Percentiles rank a stretch among this genome's conserved stretches.
These are phyloP conservation scores for Psephotus haematonotus DNA, from an alignment of 2,113 vertebrate genomes.

Conservation along the genomic window DNA sequence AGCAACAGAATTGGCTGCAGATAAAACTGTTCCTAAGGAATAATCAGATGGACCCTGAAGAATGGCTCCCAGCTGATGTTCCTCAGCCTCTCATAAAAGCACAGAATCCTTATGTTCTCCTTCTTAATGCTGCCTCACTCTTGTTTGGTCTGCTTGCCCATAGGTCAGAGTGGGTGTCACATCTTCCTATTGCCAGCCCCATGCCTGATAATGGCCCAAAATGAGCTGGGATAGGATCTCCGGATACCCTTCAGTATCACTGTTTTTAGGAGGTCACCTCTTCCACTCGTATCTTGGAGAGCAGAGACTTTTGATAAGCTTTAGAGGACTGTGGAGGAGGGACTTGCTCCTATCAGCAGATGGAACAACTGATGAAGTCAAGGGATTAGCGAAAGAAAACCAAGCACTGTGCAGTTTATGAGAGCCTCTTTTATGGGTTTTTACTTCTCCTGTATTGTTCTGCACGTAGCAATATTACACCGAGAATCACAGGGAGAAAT, in stretches of 20 bases:
- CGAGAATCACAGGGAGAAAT: neutral
- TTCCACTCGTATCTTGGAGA: neutral
- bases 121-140: neutral
- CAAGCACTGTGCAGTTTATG: neutral
- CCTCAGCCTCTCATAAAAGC: neutral
- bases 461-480: neutral
- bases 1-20: neutral
- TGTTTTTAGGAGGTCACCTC: neutral
- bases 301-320: neutral
- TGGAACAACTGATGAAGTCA: neutral
- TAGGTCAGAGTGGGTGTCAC: neutral
- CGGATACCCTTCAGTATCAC: rapidly evolving
- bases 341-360: neutral
- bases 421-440: neutral
- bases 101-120: neutral
- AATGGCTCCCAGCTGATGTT: neutral
- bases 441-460: neutral
- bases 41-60: neutral
- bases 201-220: neutral
- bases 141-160: neutral
- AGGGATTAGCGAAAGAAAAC: neutral
- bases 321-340: neutral
- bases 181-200: neutral
- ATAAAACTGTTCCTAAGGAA: neutral
- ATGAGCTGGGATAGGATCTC: neutral